Evolutionary conservation across 2,113 vertebrate genomes (phyloP).

Genomic region (Mirza zaza): DNA sequence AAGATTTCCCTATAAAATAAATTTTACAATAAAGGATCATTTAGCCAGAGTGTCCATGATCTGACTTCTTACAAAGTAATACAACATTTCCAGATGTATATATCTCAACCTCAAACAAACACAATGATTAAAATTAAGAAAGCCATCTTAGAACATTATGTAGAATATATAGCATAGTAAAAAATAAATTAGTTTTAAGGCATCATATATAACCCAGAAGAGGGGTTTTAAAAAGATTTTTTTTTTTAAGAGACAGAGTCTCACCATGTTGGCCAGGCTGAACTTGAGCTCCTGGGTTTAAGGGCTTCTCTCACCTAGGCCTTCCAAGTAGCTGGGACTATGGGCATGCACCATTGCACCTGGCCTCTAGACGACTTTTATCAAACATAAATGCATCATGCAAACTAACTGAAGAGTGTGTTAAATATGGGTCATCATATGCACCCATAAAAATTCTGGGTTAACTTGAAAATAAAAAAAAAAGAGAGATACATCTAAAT

Average conservation of each 20-base stretch:
- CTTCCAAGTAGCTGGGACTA: not conserved
- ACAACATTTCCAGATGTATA: constrained; percentile 24
- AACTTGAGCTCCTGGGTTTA: not conserved
- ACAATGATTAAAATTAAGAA: not conserved
- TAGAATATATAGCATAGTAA: not conserved
- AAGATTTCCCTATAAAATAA: not conserved
- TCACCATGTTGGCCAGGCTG: not conserved
- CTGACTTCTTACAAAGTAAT: not conserved
- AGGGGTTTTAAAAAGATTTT: not conserved
- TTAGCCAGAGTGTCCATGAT: not conserved
- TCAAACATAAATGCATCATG: not conserved
- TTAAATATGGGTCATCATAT: not conserved
- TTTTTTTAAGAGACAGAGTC: too few species aligned
- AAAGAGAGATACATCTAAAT: not conserved
- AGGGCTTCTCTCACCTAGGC: not conserved
- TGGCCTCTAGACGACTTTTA: not conserved
- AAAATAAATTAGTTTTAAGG: not conserved
- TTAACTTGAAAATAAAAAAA: not conserved
- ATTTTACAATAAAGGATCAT: not conserved
- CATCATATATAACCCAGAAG: not conserved
- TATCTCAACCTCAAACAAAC: not conserved
- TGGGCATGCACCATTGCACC: not conserved
- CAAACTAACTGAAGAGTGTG: not conserved
- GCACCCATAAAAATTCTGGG: not conserved
- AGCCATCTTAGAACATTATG: not conserved